phyloP scores from a whole-genome alignment of 2,888 invertebrate species.

The Yponomeuta evonymella region DNA sequence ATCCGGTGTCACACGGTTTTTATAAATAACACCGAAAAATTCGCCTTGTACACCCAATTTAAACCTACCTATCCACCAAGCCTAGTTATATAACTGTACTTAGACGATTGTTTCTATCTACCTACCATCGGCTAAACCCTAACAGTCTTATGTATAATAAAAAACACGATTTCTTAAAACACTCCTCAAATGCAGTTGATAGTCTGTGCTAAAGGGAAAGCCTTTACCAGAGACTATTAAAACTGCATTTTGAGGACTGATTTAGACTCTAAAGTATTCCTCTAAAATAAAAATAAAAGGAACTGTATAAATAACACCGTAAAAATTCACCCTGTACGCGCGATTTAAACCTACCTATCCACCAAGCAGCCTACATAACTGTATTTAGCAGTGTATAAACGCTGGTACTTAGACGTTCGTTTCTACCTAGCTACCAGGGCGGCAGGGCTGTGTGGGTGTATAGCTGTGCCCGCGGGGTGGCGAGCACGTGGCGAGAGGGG shows the following conservation, averaged over 20 bases:
- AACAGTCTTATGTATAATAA: too few species aligned
- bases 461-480: conserved; percentile 31
- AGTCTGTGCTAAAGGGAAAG: too few species aligned
- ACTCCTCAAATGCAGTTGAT: too few species aligned
- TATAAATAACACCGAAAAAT: conserved; percentile 23
- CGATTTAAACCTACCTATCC: too few species aligned
- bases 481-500: conserved; percentile 51
- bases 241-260: too few species aligned
- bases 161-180: too few species aligned
- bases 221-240: too few species aligned
- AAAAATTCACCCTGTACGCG: neutral
- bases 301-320: conserved; percentile 23
- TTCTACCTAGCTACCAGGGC: conserved; percentile 32
- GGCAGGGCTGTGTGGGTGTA: conserved; percentile 26
- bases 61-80: too few species aligned
- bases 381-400: conserved; percentile 12
- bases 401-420: conserved; percentile 32
- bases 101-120: neutral
- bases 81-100: neutral
- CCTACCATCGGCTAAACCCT: too few species aligned
- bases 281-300: too few species aligned
- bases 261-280: too few species aligned
- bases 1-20: too few species aligned
- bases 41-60: neutral
- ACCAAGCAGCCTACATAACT: neutral